Percentiles rank a stretch among this genome's conserved stretches.
Conservation (phyloP, 2,888 invertebrate species). For the Sthenelais limicola region DNA sequence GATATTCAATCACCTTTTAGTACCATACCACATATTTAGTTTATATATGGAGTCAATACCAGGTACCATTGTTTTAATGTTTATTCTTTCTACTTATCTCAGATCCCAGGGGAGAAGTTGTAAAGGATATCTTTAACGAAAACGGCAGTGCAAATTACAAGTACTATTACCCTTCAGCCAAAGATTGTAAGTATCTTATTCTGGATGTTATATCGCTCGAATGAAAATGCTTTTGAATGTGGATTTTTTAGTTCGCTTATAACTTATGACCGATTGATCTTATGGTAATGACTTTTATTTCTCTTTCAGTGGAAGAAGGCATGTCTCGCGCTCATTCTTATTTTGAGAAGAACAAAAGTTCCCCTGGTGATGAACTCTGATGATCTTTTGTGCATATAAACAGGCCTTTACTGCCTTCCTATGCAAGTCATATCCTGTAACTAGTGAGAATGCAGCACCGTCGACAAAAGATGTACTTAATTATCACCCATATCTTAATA, state of each 20-base stretch:
- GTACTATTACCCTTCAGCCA: constrained; percentile 74
- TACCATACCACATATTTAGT: too few relatives aligned
- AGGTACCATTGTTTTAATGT: constrained; percentile 18
- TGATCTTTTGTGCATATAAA: too few relatives aligned
- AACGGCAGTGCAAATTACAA: constrained; percentile 77
- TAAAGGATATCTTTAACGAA: constrained; percentile 77
- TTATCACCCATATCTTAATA: too few relatives aligned
- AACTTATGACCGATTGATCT: neutral
- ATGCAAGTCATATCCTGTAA: too few relatives aligned
- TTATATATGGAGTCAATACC: too few relatives aligned
- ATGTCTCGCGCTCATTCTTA: neutral
- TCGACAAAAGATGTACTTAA: too few relatives aligned
- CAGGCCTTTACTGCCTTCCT: too few relatives aligned
- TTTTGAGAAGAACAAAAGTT: neutral
- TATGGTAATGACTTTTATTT: too few relatives aligned
- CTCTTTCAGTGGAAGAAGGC: constrained; percentile 10
- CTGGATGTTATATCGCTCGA: neutral
- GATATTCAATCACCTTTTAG: too few relatives aligned
- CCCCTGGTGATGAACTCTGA: neutral
- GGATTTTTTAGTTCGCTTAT: too few relatives aligned
- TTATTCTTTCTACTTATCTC: constrained; percentile 48
- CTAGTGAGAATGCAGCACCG: too few relatives aligned
- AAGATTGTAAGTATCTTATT: constrained; percentile 54
- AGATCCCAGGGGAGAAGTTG: constrained; percentile 76
- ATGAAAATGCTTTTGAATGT: too few relatives aligned